Base-by-base conservation (phyloP, 1,140 invertebrate species). In the Himalopsyche phryganea region DNA sequence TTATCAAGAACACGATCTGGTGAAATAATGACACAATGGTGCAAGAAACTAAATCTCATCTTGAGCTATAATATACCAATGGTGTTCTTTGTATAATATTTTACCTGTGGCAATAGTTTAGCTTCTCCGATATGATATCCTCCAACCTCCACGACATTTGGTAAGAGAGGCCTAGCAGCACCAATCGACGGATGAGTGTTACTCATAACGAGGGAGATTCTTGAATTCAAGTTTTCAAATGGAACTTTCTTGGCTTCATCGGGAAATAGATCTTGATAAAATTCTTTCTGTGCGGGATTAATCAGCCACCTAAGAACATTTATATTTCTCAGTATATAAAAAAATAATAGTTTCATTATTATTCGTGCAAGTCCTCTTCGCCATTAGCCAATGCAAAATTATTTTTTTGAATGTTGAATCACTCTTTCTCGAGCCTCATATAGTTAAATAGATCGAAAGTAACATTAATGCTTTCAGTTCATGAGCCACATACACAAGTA, bases 211-310 rank as follows among this genome's bases (percentile, higher is more conserved):
- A 50, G 11, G 7, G 49, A 15, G 7, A 50, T 41, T 5, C 17
- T 14, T 6, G 14, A 18, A 9, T 11, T 17, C 11, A 41, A 7
- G 1, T 36, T 19, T 11, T 32, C 28, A n/a, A 40, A 40, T 2
- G 49, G 49, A 13, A 50, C 49, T 14, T 13, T 38, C 10, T 10
- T 35, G 9, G 49, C 33, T 23, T 50, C 49, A n/a, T 50, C 49
- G 9, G 49, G 49, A 4, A 50, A 23, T 10, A 50, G n/a, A 9
- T 17, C 13, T 14, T 50, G 7, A 18, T 50, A 50, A 15, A 18
- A 1, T 4, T 7, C 14, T 20, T 40, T 11, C 49, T 50, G 49
- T 1, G n/a, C 20, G 6, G 49, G 49, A 5, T 33, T 23, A 5
- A 49, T 7, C 2, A 15, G 15, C 47, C 7, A 33, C 47, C 47